These are phyloP conservation scores for Scaptomyza parva DNA, from an alignment of 2,888 invertebrate genomes.

Conservation along the genomic window DNA sequence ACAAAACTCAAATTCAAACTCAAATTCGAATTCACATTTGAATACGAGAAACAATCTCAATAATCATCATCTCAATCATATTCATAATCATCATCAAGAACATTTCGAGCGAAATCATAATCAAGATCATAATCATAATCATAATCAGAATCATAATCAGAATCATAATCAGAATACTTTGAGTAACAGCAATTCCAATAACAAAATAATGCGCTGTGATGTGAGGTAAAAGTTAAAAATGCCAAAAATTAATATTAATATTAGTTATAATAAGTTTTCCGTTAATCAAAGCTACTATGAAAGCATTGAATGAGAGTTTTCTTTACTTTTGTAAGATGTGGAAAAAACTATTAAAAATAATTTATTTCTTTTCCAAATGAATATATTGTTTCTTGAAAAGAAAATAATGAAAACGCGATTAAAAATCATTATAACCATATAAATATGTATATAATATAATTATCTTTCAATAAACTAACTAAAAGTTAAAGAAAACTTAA, in stretches of 20 bases:
- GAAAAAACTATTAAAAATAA: no score
- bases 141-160: slow-evolving; percentile 45
- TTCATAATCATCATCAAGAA: slow-evolving; percentile 4
- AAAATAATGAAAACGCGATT: no score
- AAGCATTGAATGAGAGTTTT: no score
- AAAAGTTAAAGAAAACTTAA: no score
- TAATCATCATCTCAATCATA: slow-evolving; percentile 13
- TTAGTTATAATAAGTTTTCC: background rate
- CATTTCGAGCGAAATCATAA: slow-evolving; percentile 14
- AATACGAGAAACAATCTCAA: slow-evolving; percentile 21
- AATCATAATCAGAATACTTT: slow-evolving; percentile 48
- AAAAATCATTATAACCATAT: no score
- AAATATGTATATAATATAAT: no score
- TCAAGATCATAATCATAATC: slow-evolving; percentile 65
- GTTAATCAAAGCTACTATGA: no score
- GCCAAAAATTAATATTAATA: background rate
- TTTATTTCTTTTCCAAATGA: no score
- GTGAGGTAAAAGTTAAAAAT: slow-evolving; percentile 35
- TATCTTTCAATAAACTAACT: no score
- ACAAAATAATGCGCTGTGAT: slow-evolving; percentile 70
- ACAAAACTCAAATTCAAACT: slow-evolving; percentile 13
- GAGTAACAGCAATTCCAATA: slow-evolving; percentile 29
- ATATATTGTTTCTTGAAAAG: no score
- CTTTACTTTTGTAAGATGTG: no score
- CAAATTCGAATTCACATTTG: no score